Percentiles rank a stretch among this genome's conserved stretches.
Evolutionary conservation across 2,888 invertebrate species (phyloP).

Genomic region (Melinopterus prodromus): DNA sequence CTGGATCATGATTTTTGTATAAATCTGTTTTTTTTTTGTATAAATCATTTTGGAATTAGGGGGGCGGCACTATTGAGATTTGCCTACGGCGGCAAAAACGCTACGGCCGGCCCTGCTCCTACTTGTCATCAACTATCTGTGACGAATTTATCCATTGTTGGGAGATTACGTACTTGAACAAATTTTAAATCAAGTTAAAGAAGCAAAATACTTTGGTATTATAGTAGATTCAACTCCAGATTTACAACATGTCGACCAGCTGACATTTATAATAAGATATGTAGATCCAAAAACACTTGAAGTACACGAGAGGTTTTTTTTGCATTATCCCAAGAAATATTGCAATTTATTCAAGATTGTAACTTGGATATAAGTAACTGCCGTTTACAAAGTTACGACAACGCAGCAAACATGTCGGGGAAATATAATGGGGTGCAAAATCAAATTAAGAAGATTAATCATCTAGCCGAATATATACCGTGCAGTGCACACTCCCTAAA

Average conservation of each 20-base stretch:
- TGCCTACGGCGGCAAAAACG: too few relatives aligned
- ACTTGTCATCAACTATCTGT: constrained; percentile 45
- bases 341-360: background rate
- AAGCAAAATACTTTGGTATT: constrained; percentile 32
- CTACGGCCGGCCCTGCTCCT: too few relatives aligned
- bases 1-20: too few relatives aligned
- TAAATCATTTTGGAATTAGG: too few relatives aligned
- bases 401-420: constrained; percentile 26
- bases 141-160: constrained; percentile 43
- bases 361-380: constrained; percentile 12
- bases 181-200: constrained; percentile 28
- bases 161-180: constrained; percentile 15
- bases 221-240: constrained; percentile 20
- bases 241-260: constrained; percentile 8
- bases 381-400: constrained; percentile 27
- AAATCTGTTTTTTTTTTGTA: too few relatives aligned
- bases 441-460: constrained; percentile 16
- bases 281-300: background rate
- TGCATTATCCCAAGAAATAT: background rate
- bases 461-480: constrained; percentile 23
- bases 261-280: constrained; percentile 24
- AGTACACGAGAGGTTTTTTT: constrained; percentile 6
- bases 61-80: too few relatives aligned
- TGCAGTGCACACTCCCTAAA: constrained; percentile 28
- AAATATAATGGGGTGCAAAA: constrained; percentile 20